Evolutionary conservation across 2,797 vertebrate species (phyloP).

Genomic region (Todus mexicanus): DNA sequence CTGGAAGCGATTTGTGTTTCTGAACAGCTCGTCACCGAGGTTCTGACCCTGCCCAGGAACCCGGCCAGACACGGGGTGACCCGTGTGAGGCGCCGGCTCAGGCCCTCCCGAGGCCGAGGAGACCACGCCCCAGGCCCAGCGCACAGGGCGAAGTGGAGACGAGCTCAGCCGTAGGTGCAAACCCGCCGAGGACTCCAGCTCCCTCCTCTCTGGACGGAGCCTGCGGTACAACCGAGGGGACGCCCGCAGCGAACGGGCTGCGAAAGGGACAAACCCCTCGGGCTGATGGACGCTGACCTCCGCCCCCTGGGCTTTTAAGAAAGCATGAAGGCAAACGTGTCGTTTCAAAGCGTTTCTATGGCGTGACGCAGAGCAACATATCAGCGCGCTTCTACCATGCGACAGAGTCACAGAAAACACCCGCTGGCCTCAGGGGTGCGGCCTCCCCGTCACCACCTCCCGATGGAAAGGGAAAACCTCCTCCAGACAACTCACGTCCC

Average conservation of each 20-base stretch:
- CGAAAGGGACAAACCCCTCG: not conserved
- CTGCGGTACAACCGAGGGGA: not conserved
- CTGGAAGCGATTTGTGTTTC: not conserved
- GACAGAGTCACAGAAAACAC: not conserved
- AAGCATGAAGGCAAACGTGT: not conserved
- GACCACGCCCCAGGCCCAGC: not conserved
- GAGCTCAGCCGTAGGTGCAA: rapidly evolving
- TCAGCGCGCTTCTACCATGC: rapidly evolving
- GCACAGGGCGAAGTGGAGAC: not conserved
- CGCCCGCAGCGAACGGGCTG: rapidly evolving
- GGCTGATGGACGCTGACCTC: rapidly evolving
- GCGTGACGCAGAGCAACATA: not conserved
- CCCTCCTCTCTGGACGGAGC: not conserved
- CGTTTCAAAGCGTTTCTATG: not conserved
- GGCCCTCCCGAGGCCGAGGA: not conserved
- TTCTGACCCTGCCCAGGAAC: not conserved
- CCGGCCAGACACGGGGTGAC: not conserved
- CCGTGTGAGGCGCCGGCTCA: rapidly evolving
- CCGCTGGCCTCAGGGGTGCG: rapidly evolving
- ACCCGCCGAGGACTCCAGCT: not conserved
- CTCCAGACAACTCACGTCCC: not conserved
- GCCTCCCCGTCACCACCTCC: not conserved
- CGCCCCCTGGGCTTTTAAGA: not conserved
- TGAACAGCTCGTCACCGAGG: not conserved
- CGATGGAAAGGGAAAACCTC: not conserved